Percentiles rank a stretch among this genome's conserved stretches.
Evolutionary conservation across 2,888 invertebrate species (phyloP).

Genomic region (Asteroscopus sphinx): DNA sequence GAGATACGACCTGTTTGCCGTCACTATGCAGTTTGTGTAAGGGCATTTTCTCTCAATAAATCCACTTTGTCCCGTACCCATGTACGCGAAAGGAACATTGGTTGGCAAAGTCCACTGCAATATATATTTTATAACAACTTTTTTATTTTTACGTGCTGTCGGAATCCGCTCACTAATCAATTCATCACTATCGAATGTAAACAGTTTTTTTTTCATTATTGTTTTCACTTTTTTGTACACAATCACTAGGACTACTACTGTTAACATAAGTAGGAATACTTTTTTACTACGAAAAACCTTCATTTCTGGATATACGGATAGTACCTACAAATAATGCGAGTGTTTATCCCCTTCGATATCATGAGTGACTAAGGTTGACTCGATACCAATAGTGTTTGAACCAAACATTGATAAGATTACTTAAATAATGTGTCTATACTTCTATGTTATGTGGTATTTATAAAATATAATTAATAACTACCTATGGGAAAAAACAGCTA

Average conservation of each 20-base stretch:
- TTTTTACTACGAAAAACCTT: neutral
- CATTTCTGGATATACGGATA: neutral
- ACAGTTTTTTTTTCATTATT: neutral
- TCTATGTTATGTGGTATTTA: neutral
- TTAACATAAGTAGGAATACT: neutral
- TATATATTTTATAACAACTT: slow-evolving; percentile 63
- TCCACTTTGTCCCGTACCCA: slow-evolving; percentile 61
- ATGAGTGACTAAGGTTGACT: neutral
- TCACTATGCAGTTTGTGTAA: slow-evolving; percentile 76
- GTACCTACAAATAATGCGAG: neutral
- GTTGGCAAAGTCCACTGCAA: slow-evolving; percentile 67
- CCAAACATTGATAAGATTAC: neutral
- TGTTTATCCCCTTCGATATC: neutral
- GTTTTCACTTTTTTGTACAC: neutral
- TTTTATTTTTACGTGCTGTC: neutral
- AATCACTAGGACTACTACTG: neutral
- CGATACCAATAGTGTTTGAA: neutral
- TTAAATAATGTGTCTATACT: neutral
- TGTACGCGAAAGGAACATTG: slow-evolving; percentile 67
- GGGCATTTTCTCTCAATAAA: slow-evolving; percentile 72
- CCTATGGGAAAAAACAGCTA: neutral
- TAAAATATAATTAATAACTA: neutral
- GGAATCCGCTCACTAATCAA: neutral
- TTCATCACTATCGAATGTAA: neutral
- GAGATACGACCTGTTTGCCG: slow-evolving; percentile 62